phyloP scores from a whole-genome alignment of 92 coral and sea anemone species.

The Phenganax marumi region DNA sequence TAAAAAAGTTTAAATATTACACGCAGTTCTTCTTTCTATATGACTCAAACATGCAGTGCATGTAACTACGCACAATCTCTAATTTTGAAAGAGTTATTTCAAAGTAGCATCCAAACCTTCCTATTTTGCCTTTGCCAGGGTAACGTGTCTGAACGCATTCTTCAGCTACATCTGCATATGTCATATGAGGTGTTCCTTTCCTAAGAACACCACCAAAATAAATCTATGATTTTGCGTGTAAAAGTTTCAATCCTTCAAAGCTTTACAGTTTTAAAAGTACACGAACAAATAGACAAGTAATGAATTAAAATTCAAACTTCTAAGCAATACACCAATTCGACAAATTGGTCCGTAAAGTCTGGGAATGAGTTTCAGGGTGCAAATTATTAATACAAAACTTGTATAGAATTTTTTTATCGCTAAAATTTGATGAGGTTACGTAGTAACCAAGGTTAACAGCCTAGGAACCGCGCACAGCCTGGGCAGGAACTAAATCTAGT shows the following conservation, averaged over 20 bases:
- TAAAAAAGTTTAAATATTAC: slow-evolving; percentile 12
- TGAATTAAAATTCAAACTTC: neutral
- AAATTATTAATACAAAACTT: too few species aligned
- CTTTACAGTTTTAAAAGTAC: neutral
- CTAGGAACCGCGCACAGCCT: too few species aligned
- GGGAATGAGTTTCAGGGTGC: too few species aligned
- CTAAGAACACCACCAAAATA: slow-evolving; percentile 13
- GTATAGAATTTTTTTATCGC: too few species aligned
- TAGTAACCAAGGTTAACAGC: too few species aligned
- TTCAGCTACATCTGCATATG: slow-evolving; percentile 83
- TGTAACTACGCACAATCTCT: slow-evolving; percentile 27
- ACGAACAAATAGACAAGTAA: neutral
- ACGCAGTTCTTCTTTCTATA: too few species aligned
- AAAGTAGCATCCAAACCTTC: slow-evolving; percentile 60
- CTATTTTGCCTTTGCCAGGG: slow-evolving; percentile 67
- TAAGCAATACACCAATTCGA: too few species aligned
- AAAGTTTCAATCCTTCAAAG: neutral
- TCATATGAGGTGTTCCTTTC: slow-evolving; percentile 44
- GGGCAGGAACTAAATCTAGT: too few species aligned
- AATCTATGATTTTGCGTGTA: neutral
- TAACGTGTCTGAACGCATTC: slow-evolving; percentile 64
- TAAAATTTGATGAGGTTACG: too few species aligned
- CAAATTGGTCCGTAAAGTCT: too few species aligned
- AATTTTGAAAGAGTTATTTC: neutral
- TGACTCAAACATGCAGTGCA: too few species aligned